Evolutionary conservation across 2,797 vertebrate species (phyloP), one percentile per base, ranked within the genome.

Genomic region (Helicolenus hilgendorfi): DNA sequence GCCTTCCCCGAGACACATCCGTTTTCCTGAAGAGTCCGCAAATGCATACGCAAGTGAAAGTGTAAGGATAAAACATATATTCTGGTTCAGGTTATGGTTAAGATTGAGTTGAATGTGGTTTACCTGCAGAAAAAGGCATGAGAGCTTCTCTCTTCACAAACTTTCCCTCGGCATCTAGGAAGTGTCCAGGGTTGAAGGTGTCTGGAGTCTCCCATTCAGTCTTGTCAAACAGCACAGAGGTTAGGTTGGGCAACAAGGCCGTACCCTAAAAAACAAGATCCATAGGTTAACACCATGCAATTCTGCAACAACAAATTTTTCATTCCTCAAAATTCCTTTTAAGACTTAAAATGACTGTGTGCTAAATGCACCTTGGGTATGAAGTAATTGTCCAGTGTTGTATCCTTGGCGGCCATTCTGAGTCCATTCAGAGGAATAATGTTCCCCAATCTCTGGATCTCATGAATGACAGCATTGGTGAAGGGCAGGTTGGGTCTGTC

Each of bases 101-200:
- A 10, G 14, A 55, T 11, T 31, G 5, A 59, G 24, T 1, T 56
- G 5, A 53, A 53, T 53, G 1, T 4, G 62, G 10, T 58, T 68
- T 93, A 99, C 98, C 98, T 60, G 92, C 6, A 81, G 98, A 98
- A 83, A 98, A 98, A 1, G 98, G 96, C 5, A 98, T 36, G 56
- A 71, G 7, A 70, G 81, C 81, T 49, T 98, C 98, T 0, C 73
- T 96, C 86, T 94, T 98, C 74, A 92, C 89, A 94, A 98, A 98
- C 76, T 96, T 96, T 11, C 98, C 98, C 0, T 98, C 94, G 2
- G 88, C 78, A 73, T 98, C 96, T 36, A 98, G 94, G 83, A 98
- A 98, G 91, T 98, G 98, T 70, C 77, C 93, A 0, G 98, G 98
- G 85, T 98, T 98, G 84, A 98, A 99, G 0, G n/a, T 64, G 36